Percentiles rank a stretch among this genome's conserved stretches.
Evolutionary conservation across 2,797 vertebrate genomes (phyloP).

Genomic region (Hypotaenidia okinawae): DNA sequence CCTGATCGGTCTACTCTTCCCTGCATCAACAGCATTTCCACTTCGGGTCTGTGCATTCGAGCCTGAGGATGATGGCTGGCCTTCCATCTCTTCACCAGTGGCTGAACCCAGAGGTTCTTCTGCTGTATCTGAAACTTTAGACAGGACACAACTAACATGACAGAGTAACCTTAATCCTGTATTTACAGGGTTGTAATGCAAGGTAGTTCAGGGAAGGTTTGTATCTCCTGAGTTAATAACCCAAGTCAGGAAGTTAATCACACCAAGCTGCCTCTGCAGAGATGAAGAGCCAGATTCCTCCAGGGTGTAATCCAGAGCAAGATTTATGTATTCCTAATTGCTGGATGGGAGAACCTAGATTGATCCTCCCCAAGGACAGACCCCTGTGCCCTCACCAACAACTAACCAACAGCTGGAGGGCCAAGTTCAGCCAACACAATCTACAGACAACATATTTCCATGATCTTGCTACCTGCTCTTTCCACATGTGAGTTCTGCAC

Average conservation of each 20-base stretch:
- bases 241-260: background rate
- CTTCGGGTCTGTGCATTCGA: constrained; percentile 79
- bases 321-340: background rate
- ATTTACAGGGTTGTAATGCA: background rate
- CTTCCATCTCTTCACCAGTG: constrained; percentile 83
- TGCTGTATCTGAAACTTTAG: constrained; percentile 83
- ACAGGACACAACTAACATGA: background rate
- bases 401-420: background rate
- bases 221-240: background rate
- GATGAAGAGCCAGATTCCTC: background rate
- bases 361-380: background rate
- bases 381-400: background rate
- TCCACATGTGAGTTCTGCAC: background rate
- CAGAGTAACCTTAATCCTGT: background rate
- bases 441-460: background rate
- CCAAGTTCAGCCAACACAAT: background rate
- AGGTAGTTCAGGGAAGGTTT: background rate
- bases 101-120: constrained; percentile 80
- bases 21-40: constrained; percentile 70
- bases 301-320: background rate
- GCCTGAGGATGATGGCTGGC: constrained; percentile 84
- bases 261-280: background rate
- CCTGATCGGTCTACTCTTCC: constrained; percentile 78
- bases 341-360: background rate
- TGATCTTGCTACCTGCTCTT: background rate